Percentiles rank a stretch among this genome's conserved stretches.
phyloP scores from a whole-genome alignment of 2,888 invertebrate species.

The Ophion obscuratus region DNA sequence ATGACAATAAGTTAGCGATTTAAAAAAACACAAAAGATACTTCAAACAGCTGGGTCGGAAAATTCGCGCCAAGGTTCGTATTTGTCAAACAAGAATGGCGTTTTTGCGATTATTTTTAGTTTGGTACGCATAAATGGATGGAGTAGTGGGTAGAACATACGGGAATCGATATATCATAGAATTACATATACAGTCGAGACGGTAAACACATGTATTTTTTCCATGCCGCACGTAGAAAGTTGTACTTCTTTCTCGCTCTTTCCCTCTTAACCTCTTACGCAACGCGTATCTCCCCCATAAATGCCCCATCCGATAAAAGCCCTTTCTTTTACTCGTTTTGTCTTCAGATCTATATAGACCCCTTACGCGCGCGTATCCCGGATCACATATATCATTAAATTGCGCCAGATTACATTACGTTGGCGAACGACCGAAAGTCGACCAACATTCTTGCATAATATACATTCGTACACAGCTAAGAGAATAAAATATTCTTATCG shows the following conservation, averaged over 20 bases:
- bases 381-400: slow-evolving; percentile 19
- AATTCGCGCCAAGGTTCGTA: background rate
- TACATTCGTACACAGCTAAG: background rate
- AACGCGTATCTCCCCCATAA: slow-evolving; percentile 27
- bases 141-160: background rate
- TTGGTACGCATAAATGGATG: slow-evolving; percentile 5
- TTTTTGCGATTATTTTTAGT: slow-evolving; percentile 1
- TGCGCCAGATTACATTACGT: slow-evolving; percentile 36
- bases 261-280: slow-evolving; percentile 9
- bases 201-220: slow-evolving; percentile 43
- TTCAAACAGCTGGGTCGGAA: background rate
- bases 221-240: slow-evolving; percentile 37
- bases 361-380: slow-evolving; percentile 22
- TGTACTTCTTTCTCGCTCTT: background rate
- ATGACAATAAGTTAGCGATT: too few relatives aligned
- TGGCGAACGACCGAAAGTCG: slow-evolving; percentile 37
- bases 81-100: background rate
- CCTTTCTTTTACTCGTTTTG: slow-evolving; percentile 31
- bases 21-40: background rate
- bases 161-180: slow-evolving; percentile 22
- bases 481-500: background rate
- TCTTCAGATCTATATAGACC: background rate
- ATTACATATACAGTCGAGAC: slow-evolving; percentile 15
- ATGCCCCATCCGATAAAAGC: slow-evolving; percentile 34
- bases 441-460: slow-evolving; percentile 50